Percentiles rank a stretch among this genome's conserved stretches.
Evolutionary conservation across 2,888 invertebrate genomes (phyloP).

Genomic region (Reticulitermes lucifugus): DNA sequence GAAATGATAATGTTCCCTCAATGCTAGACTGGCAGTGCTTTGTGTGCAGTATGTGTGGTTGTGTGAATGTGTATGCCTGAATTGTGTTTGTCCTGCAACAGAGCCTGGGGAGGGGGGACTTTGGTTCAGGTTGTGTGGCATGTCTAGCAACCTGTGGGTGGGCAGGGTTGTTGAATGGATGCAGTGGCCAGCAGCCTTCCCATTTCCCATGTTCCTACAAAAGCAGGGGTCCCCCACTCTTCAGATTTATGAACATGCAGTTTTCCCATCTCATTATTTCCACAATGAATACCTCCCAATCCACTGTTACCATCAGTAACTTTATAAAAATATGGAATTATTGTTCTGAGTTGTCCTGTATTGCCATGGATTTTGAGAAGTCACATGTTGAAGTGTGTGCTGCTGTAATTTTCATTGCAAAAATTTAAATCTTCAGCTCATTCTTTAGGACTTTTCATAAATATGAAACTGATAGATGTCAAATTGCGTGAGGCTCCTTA

Average conservation of each 20-base stretch:
- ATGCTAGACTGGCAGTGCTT: slow-evolving; percentile 45
- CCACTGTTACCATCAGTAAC: no score
- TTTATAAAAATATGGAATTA: no score
- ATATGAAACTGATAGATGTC: no score
- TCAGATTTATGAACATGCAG: no score
- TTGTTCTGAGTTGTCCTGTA: no score
- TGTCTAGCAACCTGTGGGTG: not conserved
- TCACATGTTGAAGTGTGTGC: no score
- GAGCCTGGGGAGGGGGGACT: slow-evolving; percentile 10
- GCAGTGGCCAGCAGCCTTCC: slow-evolving; percentile 39
- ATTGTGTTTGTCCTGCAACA: slow-evolving; percentile 1
- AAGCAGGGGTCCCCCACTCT: not conserved
- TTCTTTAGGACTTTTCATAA: no score
- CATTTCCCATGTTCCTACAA: not conserved
- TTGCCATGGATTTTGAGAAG: no score
- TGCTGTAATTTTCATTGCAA: no score
- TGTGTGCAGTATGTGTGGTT: slow-evolving; percentile 10
- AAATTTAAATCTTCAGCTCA: no score
- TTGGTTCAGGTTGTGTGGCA: not conserved
- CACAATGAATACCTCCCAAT: not conserved
- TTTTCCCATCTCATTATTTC: not conserved
- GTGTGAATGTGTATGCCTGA: slow-evolving; percentile 14
- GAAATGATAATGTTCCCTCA: slow-evolving; percentile 34
- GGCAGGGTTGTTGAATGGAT: slow-evolving; percentile 21
- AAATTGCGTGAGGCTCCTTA: no score